Conservation (phyloP, 2,888 invertebrate species). For the Phymatocera aterrima region DNA sequence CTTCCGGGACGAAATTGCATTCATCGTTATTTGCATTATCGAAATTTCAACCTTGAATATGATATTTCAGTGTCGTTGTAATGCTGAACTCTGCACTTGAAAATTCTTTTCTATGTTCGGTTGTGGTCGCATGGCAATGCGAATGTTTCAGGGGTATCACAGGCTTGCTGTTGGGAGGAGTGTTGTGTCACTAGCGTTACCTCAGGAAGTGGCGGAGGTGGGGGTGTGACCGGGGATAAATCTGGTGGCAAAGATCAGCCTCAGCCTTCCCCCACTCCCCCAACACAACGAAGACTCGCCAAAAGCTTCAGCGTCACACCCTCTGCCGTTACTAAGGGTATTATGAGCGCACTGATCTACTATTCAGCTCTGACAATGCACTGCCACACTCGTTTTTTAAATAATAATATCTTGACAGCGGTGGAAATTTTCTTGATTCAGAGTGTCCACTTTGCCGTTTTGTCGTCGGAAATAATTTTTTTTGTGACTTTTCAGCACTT, state of each 20-base stretch:
- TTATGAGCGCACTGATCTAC: conserved; percentile 50
- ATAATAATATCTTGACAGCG: not conserved
- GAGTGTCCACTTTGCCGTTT: not conserved
- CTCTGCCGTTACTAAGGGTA: conserved; percentile 82
- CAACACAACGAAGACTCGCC: conserved; percentile 90
- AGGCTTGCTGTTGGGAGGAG: conserved; percentile 74
- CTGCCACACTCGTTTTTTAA: not conserved
- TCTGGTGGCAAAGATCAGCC: conserved; percentile 71
- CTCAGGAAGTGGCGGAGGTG: conserved; percentile 61
- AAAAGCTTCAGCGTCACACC: conserved; percentile 95
- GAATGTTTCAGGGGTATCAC: conserved; percentile 68
- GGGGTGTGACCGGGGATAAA: conserved; percentile 68
- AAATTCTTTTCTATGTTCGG: conserved; percentile 50
- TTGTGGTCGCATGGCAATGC: conserved; percentile 64
- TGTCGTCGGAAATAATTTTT: conserved; percentile 1
- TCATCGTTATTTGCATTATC: not conserved
- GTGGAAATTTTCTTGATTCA: not conserved
- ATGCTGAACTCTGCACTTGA: not conserved
- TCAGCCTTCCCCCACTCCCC: conserved; percentile 87
- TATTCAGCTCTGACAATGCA: conserved; percentile 7
- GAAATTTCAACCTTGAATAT: not conserved
- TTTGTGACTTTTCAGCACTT: not conserved
- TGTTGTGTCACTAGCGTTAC: conserved; percentile 69
- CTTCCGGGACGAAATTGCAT: not conserved
- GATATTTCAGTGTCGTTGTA: not conserved